Base-by-base conservation (phyloP, 30 jellyfish, hydroid and myxozoan genomes). In the Aurelia sp. region DNA sequence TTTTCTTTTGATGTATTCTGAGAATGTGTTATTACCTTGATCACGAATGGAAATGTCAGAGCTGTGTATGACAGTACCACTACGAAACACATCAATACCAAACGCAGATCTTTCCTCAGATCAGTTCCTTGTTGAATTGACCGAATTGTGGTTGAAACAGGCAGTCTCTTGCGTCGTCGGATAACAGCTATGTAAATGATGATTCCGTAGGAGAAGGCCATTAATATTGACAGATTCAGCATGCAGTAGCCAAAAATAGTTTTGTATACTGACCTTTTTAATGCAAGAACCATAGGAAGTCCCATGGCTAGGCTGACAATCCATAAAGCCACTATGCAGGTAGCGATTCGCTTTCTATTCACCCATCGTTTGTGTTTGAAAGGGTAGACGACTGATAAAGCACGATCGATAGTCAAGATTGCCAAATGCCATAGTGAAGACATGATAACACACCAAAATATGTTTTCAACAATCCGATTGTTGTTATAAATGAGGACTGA, bases 81-180 rank as follows among this genome's bases (percentile, higher is more conserved):
- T 15, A 64, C 52, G 44, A 44, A 30, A n/a, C 68, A 71, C 23
- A 71, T 71, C 19, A 71, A 13, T 16, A 71, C 82, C 16, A 71
- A 52, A 6, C 57, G 82, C 16, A 71, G 19, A 6, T 71, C 82
- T 44, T 20, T 71, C 68, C 23, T 44, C 9, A 21, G 11, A 16
- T 71, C 31, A 13, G 41, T 41, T 11, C 31, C 47, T 41, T 48
- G 66, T 7, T 16, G 35, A 17, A 33, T 4, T 8, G 67, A 1
- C 51, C 19, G 50, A 6, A 35, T 44, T 44, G 55, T 10, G 16
- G 55, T 44, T 44, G 78, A 13, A 13, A 5, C 51, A 35, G 78
- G 51, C 1, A 67, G 44, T 13, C 52, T 0, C 19, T 52, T 71
- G 10, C 82, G 82, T 3, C 82, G 82, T 47, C 31, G 23, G 17